Base-by-base conservation (phyloP, 2,797 vertebrate genomes). In the Xiphophorus birchmanni region DNA sequence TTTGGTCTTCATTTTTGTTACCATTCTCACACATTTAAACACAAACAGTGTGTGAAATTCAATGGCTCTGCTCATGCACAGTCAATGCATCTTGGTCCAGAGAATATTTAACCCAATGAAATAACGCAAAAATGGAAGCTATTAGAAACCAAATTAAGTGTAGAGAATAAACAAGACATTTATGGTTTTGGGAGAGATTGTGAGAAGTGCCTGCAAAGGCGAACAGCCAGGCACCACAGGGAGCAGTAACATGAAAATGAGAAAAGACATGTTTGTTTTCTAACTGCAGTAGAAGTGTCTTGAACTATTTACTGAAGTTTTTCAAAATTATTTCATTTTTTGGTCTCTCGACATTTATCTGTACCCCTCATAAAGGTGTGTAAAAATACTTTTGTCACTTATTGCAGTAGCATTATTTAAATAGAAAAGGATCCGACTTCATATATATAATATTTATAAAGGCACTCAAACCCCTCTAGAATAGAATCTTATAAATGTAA, bases 51-150 rank as follows among this genome's bases (percentile, higher is more conserved):
- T 11, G 32, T 10, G 13, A 40, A 44, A 54, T 48, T 77, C 32
- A 69, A 71, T 67, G 40, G 35, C 50, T n/a, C 48, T 11, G 42
- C 76, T 45, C 44, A 60, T 0, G 47, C 32, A 1, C 48, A 0
- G 80, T 47, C 76, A 44, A 45, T 29, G 13, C 75, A 60, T 32
- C 45, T 76, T 5, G 4, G n/a, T 60, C 44, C n/a, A 1, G 2
- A 72, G 44, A 29, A 84, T 79, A 84, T 18, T 26, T 32, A 79
- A 37, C 13, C 2, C 63, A 89, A 89, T 73, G 47, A 90, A 89
- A 81, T 26, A 32, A 9, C 32, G 40, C 7, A 23, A 37, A 80
- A 73, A 52, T 81, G 37, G 23, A 52, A 21, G 26, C 15, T 72
- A 75, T 76, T 82, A 75, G 88, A 87, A 87, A 86, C 73, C 60